These are phyloP conservation scores for Apamea crenata DNA, from an alignment of 2,888 invertebrate species.

Conservation along the genomic window DNA sequence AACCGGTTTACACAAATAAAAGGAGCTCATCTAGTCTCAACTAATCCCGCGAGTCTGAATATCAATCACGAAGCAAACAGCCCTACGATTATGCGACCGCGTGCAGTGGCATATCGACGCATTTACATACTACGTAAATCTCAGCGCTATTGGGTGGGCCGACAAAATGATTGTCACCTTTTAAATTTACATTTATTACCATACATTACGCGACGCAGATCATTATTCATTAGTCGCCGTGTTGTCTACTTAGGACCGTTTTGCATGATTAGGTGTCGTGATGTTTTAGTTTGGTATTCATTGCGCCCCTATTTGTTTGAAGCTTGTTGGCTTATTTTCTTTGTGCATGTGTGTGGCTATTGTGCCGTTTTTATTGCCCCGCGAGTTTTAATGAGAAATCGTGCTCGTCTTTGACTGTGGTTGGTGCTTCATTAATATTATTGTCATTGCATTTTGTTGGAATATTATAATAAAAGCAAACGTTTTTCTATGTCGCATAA, in stretches of 20 bases:
- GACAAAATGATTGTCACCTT: constrained; percentile 88
- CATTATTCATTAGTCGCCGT: constrained; percentile 76
- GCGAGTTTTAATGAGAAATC: constrained; percentile 58
- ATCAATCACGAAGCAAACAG: constrained; percentile 83
- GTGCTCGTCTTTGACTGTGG: constrained; percentile 38
- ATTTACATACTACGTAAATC: constrained; percentile 85
- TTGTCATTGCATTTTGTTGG: constrained; percentile 31
- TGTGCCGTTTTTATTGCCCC: constrained; percentile 59
- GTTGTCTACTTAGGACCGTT: constrained; percentile 80
- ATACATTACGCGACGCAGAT: constrained; percentile 70
- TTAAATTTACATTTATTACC: constrained; percentile 89
- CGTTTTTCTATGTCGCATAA: neutral
- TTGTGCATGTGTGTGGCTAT: constrained; percentile 63
- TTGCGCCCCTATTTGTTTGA: constrained; percentile 75
- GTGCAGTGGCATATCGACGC: constrained; percentile 85
- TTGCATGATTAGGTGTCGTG: constrained; percentile 83
- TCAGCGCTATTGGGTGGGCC: constrained; percentile 84
- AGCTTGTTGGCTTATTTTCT: constrained; percentile 71
- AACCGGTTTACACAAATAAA: constrained; percentile 47
- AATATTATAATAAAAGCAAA: constrained; percentile 17
- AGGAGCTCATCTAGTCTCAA: constrained; percentile 64
- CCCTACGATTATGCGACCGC: constrained; percentile 82
- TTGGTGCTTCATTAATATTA: constrained; percentile 51
- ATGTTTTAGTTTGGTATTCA: constrained; percentile 80
- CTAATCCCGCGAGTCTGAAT: constrained; percentile 70